Evolutionary conservation across 2,888 invertebrate species (phyloP).

Genomic region (Chesias legatella): DNA sequence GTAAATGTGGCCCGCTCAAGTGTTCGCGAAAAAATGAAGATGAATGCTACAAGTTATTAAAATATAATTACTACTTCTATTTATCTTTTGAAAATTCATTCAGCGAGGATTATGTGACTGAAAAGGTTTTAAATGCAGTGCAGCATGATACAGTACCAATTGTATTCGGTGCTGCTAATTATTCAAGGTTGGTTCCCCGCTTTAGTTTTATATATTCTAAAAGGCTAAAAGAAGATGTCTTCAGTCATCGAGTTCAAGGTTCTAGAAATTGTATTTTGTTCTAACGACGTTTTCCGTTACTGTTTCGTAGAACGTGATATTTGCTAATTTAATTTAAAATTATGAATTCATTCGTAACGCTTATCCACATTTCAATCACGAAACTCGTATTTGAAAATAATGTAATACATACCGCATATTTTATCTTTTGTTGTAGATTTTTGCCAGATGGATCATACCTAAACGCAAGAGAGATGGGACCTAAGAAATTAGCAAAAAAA

Average conservation of each 20-base stretch:
- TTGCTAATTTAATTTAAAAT: too few relatives aligned
- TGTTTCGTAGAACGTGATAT: too few relatives aligned
- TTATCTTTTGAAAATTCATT: constrained; percentile 52
- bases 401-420: constrained; percentile 8
- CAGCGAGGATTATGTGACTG: constrained; percentile 52
- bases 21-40: constrained; percentile 33
- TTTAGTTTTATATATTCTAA: too few relatives aligned
- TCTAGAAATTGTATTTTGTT: too few relatives aligned
- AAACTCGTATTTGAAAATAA: too few relatives aligned
- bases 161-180: constrained; percentile 83
- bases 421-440: constrained; percentile 35
- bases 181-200: constrained; percentile 46
- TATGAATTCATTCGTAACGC: too few relatives aligned
- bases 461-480: constrained; percentile 30
- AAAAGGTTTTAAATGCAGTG: constrained; percentile 51
- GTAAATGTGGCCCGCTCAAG: constrained; percentile 38
- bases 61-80: constrained; percentile 51
- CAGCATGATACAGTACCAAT: constrained; percentile 82
- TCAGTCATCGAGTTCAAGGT: too few relatives aligned
- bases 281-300: too few relatives aligned
- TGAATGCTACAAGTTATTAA: constrained; percentile 34
- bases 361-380: not conserved
- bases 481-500: constrained; percentile 28
- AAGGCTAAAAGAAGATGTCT: too few relatives aligned
- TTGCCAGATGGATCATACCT: constrained; percentile 37